Percentiles rank a stretch among this genome's conserved stretches.
Conservation (phyloP, 1,140 invertebrate species). For the Diabrotica virgifera region DNA sequence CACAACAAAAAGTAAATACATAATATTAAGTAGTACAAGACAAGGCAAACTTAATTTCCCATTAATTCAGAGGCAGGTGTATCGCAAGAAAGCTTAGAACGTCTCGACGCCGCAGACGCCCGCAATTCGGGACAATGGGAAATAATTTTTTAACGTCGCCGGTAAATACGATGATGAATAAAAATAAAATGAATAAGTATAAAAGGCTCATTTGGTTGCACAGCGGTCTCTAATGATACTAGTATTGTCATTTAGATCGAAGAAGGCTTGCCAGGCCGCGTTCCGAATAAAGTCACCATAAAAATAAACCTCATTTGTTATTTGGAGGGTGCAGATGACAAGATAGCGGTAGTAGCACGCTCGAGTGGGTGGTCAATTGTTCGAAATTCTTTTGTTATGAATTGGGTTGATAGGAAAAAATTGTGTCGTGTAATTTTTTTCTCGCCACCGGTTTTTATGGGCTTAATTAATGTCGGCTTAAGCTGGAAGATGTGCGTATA, state of each 20-base stretch:
- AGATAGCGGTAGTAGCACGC: neutral
- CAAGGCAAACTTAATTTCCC: neutral
- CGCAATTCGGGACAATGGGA: neutral
- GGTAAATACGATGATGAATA: conserved; percentile 1
- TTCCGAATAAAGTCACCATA: conserved; percentile 9
- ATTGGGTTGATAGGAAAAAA: neutral
- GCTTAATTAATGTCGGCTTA: too few relatives aligned
- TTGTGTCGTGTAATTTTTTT: too few relatives aligned
- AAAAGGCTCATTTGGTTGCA: conserved; percentile 2
- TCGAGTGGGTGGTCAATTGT: neutral
- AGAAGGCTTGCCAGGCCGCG: neutral
- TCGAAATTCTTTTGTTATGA: neutral
- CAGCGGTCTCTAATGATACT: conserved; percentile 6
- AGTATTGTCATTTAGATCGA: conserved; percentile 10
- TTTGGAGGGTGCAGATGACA: conserved; percentile 10
- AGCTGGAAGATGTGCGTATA: too few relatives aligned
- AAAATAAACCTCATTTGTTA: conserved; percentile 12
- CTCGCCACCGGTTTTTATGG: too few relatives aligned
- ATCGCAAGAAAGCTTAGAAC: neutral
- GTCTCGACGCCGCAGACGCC: neutral
- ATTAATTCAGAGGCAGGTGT: neutral
- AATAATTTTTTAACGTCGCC: conserved; percentile 8
- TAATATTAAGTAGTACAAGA: too few relatives aligned
- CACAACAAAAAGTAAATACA: too few relatives aligned
- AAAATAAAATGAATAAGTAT: conserved; percentile 1